Evolutionary conservation across 2,113 vertebrate genomes (phyloP).

Genomic region (Paramormyrops kingsleyae): DNA sequence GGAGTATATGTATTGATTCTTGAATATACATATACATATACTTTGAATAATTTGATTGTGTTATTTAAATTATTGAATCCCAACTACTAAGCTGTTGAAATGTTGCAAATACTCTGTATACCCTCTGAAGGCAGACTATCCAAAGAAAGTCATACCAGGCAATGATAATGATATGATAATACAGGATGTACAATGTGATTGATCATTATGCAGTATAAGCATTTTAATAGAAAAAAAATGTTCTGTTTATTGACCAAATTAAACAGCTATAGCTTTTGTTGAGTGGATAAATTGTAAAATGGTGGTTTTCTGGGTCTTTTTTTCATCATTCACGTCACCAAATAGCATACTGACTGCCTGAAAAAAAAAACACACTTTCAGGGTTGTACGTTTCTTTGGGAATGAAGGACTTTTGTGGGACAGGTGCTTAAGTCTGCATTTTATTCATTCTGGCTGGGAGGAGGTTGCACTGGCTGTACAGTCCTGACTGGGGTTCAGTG

Average conservation of each 20-base stretch:
- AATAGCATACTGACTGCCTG: not conserved
- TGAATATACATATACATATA: no score
- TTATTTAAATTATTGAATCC: not conserved
- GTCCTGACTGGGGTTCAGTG: not conserved
- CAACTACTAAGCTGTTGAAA: not conserved
- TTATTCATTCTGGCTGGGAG: not conserved
- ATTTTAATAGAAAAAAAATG: not conserved
- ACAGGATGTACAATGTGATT: not conserved
- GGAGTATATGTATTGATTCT: no score
- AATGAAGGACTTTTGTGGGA: not conserved
- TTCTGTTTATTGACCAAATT: not conserved
- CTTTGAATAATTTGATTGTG: not conserved
- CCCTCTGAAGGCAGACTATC: not conserved
- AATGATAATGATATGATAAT: not conserved
- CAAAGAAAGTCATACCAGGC: not conserved
- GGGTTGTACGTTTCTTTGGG: not conserved
- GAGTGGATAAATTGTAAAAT: not conserved
- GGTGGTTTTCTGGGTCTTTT: not conserved
- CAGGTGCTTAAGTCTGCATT: not conserved
- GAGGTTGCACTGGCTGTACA: not conserved
- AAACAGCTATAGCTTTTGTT: not conserved
- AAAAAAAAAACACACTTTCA: not conserved
- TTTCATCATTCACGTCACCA: not conserved
- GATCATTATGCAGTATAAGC: not conserved
- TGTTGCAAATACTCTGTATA: not conserved